Evolutionary conservation across 1,140 invertebrate species (phyloP).

Genomic region (Coptotermes formosanus): DNA sequence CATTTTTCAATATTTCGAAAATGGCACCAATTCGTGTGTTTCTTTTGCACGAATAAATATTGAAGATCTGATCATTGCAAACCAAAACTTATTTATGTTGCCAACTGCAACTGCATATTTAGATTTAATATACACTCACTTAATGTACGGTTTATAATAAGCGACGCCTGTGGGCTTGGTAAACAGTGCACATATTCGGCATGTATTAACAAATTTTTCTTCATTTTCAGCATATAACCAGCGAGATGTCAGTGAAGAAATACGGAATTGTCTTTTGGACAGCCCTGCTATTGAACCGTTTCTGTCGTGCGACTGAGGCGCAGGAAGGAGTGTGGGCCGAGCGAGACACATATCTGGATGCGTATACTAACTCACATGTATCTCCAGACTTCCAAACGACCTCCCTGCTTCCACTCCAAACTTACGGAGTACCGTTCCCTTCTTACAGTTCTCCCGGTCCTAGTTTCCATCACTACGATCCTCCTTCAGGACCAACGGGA

Average conservation of each 20-base stretch:
- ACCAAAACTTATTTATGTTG: no score
- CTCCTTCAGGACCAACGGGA: conserved; percentile 7
- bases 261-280: not conserved
- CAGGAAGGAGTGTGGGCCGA: not conserved
- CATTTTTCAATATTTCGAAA: no score
- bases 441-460: conserved; percentile 18
- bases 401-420: not conserved
- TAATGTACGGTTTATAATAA: no score
- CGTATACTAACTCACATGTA: conserved; percentile 20
- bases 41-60: no score
- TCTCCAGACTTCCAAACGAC: not conserved
- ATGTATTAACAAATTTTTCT: no score
- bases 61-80: no score
- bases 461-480: conserved; percentile 40
- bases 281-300: not conserved
- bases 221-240: no score
- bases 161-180: no score
- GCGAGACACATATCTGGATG: conserved; percentile 28
- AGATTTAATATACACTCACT: no score
- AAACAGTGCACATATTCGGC: no score
- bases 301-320: not conserved
- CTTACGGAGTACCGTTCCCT: conserved; percentile 8
- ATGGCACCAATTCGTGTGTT: no score
- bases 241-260: not conserved
- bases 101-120: no score